A percentile compares a stretch with the other conserved stretches of the same genome.
Conservation (phyloP, 2,888 invertebrate species). For the Dryococelus australis region DNA sequence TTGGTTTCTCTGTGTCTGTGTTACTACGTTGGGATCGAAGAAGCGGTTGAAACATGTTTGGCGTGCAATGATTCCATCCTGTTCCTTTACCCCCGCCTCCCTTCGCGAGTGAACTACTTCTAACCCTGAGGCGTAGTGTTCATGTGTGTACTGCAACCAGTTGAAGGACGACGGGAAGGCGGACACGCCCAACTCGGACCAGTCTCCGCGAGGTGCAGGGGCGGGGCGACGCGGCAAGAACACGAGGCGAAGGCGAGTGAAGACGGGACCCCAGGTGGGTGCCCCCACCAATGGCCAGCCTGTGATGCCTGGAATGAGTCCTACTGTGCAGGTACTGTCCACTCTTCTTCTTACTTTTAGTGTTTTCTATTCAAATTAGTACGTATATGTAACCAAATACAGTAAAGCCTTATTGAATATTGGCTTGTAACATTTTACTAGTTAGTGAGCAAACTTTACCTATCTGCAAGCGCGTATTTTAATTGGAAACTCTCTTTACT, state of each 20-base stretch:
- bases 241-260: constrained; percentile 62
- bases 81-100: constrained; percentile 12
- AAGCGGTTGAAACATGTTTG: no score
- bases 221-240: constrained; percentile 47
- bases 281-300: constrained; percentile 51
- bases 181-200: constrained; percentile 68
- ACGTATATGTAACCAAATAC: no score
- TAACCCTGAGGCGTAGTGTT: constrained; percentile 52
- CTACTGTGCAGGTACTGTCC: constrained; percentile 45
- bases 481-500: no score
- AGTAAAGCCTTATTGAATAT: no score
- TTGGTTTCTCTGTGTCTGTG: no score
- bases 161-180: constrained; percentile 66
- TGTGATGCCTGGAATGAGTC: constrained; percentile 43
- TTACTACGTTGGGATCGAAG: no score
- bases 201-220: constrained; percentile 65
- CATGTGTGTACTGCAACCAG: constrained; percentile 58
- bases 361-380: no score
- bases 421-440: no score
- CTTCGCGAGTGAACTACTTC: constrained; percentile 36
- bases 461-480: no score
- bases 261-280: constrained; percentile 55
- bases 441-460: no score
- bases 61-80: neutral
- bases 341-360: neutral